Base-by-base conservation (phyloP, 2,113 vertebrate species). In the Paratilapia polleni region DNA sequence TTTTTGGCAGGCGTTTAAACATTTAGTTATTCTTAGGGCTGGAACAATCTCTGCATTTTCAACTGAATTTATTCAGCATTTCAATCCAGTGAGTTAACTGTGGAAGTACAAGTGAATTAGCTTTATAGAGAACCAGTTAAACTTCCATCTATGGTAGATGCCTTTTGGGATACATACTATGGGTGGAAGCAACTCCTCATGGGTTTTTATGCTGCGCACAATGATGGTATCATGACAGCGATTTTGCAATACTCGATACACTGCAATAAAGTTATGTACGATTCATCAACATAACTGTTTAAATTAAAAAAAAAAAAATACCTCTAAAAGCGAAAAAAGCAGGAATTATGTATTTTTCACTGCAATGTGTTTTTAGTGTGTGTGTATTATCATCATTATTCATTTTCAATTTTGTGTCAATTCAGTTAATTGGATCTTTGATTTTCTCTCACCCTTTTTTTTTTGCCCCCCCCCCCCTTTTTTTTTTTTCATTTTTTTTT, bases 11-110 rank as follows among this genome's bases (percentile, higher is more conserved):
- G 43, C 62, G 36, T 75, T 80, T 75, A 61, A 80, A 81, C 8
- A 77, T 74, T 83, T 73, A 24, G 84, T 89, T 90, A 91, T 90
- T 90, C 87, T 90, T 91, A 89, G 87, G 2, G 14, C 9, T 47
- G 28, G 12, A 80, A n/a, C 38, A 74, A 59, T 73, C 66, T 52
- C 19, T 20, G 11, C 63, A 61, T 57, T 86, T 57, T 54, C 14
- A 17, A 47, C 12, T 36, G 24, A 58, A 77, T 76, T 77, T 81
- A 79, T 84, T 77, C 6, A 78, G 43, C 13, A 14, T n/a, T 20
- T 73, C 24, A 79, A 36, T 61, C 36, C 14, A 7, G 26, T 49
- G 41, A 81, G 43, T 47, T 68, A 24, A 61, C 57, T 19, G 14
- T 43, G 3, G 19, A 57, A n/a, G 59, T 3, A 34, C 24, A 57